Conservation (phyloP, 2,113 vertebrate species). For the Corythornis madagascariensis region DNA sequence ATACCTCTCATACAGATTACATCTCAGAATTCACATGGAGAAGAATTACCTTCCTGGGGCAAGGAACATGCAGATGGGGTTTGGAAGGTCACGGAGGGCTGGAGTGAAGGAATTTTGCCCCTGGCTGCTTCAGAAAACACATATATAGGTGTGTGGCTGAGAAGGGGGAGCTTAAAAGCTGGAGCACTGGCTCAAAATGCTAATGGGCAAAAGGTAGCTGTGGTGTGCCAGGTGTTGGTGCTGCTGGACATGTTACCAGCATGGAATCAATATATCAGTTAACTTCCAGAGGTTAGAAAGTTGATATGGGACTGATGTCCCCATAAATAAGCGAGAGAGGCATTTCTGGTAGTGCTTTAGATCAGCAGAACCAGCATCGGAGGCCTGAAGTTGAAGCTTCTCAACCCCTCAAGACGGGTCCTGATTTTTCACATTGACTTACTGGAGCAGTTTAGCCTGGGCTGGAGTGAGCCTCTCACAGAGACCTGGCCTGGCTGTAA, state of each 20-base stretch:
- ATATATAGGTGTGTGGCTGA: rapidly evolving
- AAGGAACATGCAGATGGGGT: not conserved
- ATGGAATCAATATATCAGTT: not conserved
- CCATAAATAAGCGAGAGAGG: not conserved
- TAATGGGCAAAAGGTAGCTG: rapidly evolving
- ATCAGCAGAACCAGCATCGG: not conserved
- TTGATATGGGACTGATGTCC: not conserved
- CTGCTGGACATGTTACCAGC: not conserved
- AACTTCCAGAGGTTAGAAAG: not conserved
- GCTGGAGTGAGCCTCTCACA: not conserved
- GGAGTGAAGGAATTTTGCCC: not conserved
- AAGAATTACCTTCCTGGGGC: not conserved
- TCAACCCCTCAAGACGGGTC: rapidly evolving
- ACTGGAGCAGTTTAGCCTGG: not conserved
- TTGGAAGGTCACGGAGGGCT: not conserved
- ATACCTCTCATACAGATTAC: not conserved
- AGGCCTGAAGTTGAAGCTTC: not conserved
- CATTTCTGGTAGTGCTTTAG: not conserved
- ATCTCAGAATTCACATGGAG: not conserved
- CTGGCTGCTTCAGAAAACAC: not conserved
- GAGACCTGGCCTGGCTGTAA: not conserved
- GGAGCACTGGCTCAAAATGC: not conserved
- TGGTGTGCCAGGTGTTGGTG: not conserved
- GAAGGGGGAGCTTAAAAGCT: not conserved
- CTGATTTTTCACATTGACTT: not conserved